Evolutionary conservation across 2,888 invertebrate species (phyloP), one percentile per base, ranked within the genome.

Genomic region (Sminthurinus aureus): DNA sequence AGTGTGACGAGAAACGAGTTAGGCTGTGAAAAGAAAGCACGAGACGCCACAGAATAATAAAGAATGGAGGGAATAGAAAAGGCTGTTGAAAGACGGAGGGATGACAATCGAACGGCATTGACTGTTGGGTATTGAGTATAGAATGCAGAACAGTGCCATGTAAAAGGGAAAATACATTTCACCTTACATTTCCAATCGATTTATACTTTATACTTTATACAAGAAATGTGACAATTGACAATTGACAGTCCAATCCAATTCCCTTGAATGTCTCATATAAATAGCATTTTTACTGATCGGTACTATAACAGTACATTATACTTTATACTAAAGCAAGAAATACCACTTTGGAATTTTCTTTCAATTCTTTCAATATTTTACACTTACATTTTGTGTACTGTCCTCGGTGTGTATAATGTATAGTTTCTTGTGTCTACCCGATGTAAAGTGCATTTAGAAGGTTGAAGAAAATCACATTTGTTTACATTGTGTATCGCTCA

Each of bases 201-300:
- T 71, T 58, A 77, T 38, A 38, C 38, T 71, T 71, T 58, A 77
- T 38, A 38, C 38, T 38, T 38, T 38, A 38, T 20, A 52, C 64
- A 12, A 22, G n/a, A 77, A 77, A 52, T 58, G 22, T 20, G 66
- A 78, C 78, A 26, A 78, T 78, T 38, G 64, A 78, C 78, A 22
- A 77, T 77, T 12, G 38, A 11, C 22, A 22, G 12, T 71, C 24
- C 24, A 71, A 26, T 71, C 71, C 77, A 52, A 58, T 78, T 78
- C 26, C 66, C 66, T 15, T 58, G 58, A 78, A 26, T 66, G 78
- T 15, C 66, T n/a, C 64, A 78, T 78, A 78, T 78, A 78, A 24
- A 64, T 78, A n/a, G 24, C 4, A 26, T 26, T 66, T 58, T 38
- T 38, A 38, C 38, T 38, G 38, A 38, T 38, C 38, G 38, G 3